Evolutionary conservation across 2,797 vertebrate species (phyloP).

Genomic region (Eutrigla gurnardus): DNA sequence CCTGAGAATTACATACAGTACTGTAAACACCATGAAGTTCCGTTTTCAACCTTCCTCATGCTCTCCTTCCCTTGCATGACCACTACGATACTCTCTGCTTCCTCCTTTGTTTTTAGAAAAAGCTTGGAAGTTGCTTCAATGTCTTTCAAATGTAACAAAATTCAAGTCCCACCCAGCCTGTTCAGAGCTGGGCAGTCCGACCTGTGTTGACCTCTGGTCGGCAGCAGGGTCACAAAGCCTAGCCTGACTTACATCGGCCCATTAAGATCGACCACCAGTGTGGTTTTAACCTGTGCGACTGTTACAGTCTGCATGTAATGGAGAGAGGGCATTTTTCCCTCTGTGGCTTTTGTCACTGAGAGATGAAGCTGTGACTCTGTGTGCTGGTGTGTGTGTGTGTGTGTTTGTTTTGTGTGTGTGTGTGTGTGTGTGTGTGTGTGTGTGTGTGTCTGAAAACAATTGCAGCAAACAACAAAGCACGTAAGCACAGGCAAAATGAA

Average conservation of each 20-base stretch:
- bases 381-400: not conserved
- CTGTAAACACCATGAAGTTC: conserved; percentile 1
- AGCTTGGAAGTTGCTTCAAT: conserved; percentile 1
- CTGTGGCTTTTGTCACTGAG: conserved; percentile 25
- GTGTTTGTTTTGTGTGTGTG: not conserved
- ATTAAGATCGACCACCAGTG: conserved; percentile 33
- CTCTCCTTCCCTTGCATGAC: not conserved
- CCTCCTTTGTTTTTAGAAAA: not conserved
- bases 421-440: conserved; percentile 16
- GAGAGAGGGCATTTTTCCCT: conserved; percentile 13
- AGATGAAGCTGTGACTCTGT: conserved; percentile 15
- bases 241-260: conserved; percentile 32
- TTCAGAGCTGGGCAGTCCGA: conserved; percentile 19
- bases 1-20: not conserved
- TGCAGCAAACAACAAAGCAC: conserved; percentile 57
- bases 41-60: not conserved
- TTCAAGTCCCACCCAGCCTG: not conserved
- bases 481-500: conserved; percentile 54
- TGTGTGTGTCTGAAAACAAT: conserved; percentile 51
- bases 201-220: conserved; percentile 25
- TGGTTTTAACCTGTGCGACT: conserved; percentile 32
- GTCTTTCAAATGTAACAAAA: not conserved
- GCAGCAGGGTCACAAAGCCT: conserved; percentile 36
- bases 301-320: not conserved
- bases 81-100: too few relatives aligned